A percentile compares a stretch with the other conserved stretches of the same genome.
These are phyloP conservation scores for Probosciger aterrimus DNA, from an alignment of 2,113 vertebrate genomes.

Conservation along the genomic window DNA sequence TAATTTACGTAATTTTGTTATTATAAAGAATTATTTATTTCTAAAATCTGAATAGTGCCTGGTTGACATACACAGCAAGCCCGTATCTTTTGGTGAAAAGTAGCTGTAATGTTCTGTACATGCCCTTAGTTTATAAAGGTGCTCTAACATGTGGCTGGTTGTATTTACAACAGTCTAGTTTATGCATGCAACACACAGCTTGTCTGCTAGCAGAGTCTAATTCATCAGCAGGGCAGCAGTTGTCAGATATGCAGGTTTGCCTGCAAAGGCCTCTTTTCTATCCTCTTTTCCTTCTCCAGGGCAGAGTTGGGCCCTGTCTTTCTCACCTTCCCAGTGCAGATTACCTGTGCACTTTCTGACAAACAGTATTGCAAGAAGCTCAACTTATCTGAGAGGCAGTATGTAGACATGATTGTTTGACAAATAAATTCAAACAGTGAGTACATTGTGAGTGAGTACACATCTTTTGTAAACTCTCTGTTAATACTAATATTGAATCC, in stretches of 20 bases:
- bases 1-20: not conserved
- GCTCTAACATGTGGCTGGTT: not conserved
- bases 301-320: not conserved
- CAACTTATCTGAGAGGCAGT: not conserved
- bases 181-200: not conserved
- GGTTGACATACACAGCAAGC: not conserved
- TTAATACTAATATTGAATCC: not conserved
- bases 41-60: not conserved
- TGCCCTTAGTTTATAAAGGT: not conserved
- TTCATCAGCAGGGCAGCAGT: not conserved
- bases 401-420: not conserved
- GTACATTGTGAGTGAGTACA: not conserved
- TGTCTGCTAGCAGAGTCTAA: not conserved
- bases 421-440: not conserved
- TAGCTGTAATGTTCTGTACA: not conserved
- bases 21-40: not conserved
- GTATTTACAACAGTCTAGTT: not conserved
- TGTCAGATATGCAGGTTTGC: not conserved
- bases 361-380: not conserved
- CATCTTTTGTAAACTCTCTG: not conserved
- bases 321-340: not conserved
- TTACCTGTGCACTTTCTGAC: not conserved
- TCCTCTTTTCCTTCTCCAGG: not conserved
- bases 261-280: not conserved
- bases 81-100: not conserved